Base-by-base conservation (phyloP, 2,113 vertebrate genomes). In the Mola mola region DNA sequence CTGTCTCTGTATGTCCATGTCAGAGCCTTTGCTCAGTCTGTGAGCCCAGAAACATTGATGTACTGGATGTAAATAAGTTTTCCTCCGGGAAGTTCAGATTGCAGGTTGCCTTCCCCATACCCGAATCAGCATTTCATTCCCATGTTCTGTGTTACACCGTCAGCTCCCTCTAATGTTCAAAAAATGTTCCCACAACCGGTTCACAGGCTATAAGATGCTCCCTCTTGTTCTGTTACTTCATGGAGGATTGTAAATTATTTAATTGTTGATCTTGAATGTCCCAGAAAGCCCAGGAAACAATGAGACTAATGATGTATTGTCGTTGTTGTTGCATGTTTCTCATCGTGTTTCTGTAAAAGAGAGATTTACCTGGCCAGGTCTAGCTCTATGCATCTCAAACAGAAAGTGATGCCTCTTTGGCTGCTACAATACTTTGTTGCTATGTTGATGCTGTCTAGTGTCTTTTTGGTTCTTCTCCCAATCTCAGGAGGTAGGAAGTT, bases 321-420 rank as follows among this genome's bases (percentile, higher is more conserved):
- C 71, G 83, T 88, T 82, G 88, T 87, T 86, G 85, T 86, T 90
- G 89, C 89, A 90, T 90, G 89, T 90, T 88, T 72, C 86, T 86
- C 86, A 87, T 87, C 84, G 83, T 88, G 86, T 88, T 83, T 80
- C 84, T 86, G 86, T 86, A 79, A 87, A 87, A 84, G 83, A 89
- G 80, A 89, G 81, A 85, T 85, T 81, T 69, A 66, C 79, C 76
- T 81, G 82, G 85, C 76, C 77, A 80, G 76, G 81, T 86, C 79
- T 76, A 87, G 83, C 83, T 83, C 84, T 88, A 84, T 88, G 81
- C 81, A 85, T 86, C 81, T 86, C 79, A 74, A 87, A 86, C 81
- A 83, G 84, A 86, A 86, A 61, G 75, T 83, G 77, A 86, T 74
- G 79, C 85, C 85, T 65, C 53, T 84, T 69, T 73, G 83, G 85